Conservation (phyloP, 92 coral and sea anemone species). For the Pocillopora meandrina region DNA sequence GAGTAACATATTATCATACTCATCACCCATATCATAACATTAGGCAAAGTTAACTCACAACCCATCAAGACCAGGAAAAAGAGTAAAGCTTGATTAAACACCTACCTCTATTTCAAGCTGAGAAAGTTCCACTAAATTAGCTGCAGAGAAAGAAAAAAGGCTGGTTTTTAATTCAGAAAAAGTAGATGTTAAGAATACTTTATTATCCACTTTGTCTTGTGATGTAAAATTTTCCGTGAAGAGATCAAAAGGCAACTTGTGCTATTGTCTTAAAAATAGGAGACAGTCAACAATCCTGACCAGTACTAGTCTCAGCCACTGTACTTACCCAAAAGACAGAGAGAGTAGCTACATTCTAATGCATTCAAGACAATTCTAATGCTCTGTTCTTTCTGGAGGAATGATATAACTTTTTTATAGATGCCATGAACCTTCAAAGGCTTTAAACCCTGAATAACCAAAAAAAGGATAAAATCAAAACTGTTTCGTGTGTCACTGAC, state of each 20-base stretch:
- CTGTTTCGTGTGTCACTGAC: neutral
- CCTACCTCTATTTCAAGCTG: slow-evolving; percentile 84
- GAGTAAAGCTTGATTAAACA: too few species aligned
- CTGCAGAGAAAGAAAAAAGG: slow-evolving; percentile 47
- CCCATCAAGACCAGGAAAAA: neutral
- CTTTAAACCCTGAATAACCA: slow-evolving; percentile 66
- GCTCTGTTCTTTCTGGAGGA: slow-evolving; percentile 74
- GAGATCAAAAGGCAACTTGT: too few species aligned
- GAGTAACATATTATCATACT: neutral
- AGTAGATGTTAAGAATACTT: too few species aligned
- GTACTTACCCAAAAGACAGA: slow-evolving; percentile 82
- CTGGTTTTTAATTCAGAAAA: too few species aligned
- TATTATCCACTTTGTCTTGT: too few species aligned
- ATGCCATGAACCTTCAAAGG: slow-evolving; percentile 61
- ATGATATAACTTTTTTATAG: slow-evolving; percentile 67
- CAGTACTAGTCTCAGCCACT: neutral
- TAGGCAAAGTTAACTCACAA: neutral
- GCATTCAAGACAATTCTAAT: slow-evolving; percentile 82
- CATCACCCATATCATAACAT: too few species aligned
- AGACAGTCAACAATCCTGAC: neutral
- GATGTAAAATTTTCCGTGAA: too few species aligned
- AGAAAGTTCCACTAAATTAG: slow-evolving; percentile 81
- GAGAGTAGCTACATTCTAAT: slow-evolving; percentile 81
- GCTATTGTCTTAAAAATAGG: neutral
- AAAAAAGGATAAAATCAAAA: neutral